Percentiles rank a stretch among this genome's conserved stretches.
Evolutionary conservation across 2,888 invertebrate genomes (phyloP).

Genomic region (Meandrusa payeni): DNA sequence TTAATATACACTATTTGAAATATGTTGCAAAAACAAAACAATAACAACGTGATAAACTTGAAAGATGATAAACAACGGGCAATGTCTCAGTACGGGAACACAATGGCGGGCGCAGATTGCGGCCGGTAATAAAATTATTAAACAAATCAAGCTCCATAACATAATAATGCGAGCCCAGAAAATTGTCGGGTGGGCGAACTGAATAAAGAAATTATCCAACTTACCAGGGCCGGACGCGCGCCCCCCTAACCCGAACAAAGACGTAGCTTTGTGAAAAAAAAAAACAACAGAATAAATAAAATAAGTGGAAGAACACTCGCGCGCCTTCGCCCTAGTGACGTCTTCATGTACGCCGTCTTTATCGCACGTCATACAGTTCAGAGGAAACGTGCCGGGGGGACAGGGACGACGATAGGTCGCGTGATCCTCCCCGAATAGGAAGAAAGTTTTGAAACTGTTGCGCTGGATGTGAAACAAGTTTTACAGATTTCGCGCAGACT

Average conservation of each 20-base stretch:
- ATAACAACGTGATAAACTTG: constrained; percentile 14
- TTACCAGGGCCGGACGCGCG: constrained; percentile 67
- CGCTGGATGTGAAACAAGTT: constrained; percentile 71
- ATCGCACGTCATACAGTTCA: constrained; percentile 50
- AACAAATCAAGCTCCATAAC: constrained; percentile 79
- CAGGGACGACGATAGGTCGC: constrained; percentile 48
- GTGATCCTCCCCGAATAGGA: constrained; percentile 59
- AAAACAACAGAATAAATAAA: constrained; percentile 71
- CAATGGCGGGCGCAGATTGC: constrained; percentile 52
- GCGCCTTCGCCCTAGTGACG: constrained; percentile 76
- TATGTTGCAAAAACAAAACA: neutral
- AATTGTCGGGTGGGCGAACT: constrained; percentile 72
- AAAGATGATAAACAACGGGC: constrained; percentile 35
- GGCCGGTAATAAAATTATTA: constrained; percentile 78
- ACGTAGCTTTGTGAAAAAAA: constrained; percentile 68
- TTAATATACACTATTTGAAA: too few species aligned
- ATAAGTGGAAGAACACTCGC: constrained; percentile 78
- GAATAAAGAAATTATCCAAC: constrained; percentile 80
- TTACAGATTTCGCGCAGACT: constrained; percentile 74
- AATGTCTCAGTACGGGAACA: constrained; percentile 39
- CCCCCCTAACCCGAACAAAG: constrained; percentile 70
- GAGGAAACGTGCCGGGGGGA: constrained; percentile 40
- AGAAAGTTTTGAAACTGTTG: constrained; percentile 75
- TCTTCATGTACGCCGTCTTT: constrained; percentile 73
- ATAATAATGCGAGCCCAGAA: constrained; percentile 75